Base-by-base conservation (phyloP, 2,888 invertebrate species). In the Tethea ocularis region DNA sequence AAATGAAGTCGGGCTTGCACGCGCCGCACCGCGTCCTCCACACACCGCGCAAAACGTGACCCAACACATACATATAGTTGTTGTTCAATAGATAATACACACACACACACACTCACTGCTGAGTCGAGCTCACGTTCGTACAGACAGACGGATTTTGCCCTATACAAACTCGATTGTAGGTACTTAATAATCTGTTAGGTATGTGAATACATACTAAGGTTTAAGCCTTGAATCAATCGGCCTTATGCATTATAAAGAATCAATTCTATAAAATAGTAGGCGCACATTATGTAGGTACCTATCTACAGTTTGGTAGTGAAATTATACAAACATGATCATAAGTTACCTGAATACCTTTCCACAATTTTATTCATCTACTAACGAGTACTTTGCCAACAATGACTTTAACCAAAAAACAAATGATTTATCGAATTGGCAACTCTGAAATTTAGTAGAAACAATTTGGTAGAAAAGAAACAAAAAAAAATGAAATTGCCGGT, bases 31-130 rank as follows among this genome's bases (percentile, higher is more conserved):
- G 71, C 80, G 83, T 75, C 81, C 80, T 80, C 83, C 77, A 86
- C 89, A 89, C 89, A 86, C 88, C 91, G 82, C 83, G 82, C 75
- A 63, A 87, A 91, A 92, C 92, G 92, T 92, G 91, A 91, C 89
- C 72, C 58, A 41, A 62, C 79, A 68, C 61, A 64, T 59, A 63
- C 58, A 17, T 41, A 22, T 38, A 23, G 26, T 38, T 24, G 23
- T 24, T 41, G 29, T 17, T 38, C 29, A 26, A 26, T 51, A 56
- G 33, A 33, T 33, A 33, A 2, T 53, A 57, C 67, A 71, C 68
- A 58, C 24, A 26, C 26, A 26, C 26, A 6, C 26, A 26, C n/a
- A n/a, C 72, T 77, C 75, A 71, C 74, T 70, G 56, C 60, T 58
- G 56, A 29, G n/a, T 57, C 41, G 51, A 26, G 56, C 56, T 62